Evolutionary conservation across 2,113 vertebrate genomes (phyloP).

Genomic region (Colistium nudipinnis): DNA sequence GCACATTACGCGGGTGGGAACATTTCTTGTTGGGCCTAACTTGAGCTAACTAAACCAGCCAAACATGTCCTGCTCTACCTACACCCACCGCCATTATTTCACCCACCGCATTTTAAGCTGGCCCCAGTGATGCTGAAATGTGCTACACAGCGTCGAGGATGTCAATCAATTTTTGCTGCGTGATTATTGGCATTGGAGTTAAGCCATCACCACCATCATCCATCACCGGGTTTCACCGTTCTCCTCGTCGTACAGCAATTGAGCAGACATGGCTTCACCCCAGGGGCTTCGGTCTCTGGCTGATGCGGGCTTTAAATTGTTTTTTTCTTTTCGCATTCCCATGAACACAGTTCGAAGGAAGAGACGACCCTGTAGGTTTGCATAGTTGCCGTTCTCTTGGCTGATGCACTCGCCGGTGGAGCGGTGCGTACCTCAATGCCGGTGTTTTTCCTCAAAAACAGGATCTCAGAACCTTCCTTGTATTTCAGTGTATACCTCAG

Average conservation of each 20-base stretch:
- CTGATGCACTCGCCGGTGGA: not conserved
- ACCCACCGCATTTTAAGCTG: too few species aligned
- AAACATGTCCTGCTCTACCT: too few species aligned
- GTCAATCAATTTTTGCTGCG: too few species aligned
- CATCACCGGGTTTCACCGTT: not conserved
- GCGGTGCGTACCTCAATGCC: not conserved
- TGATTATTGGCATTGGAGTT: too few species aligned
- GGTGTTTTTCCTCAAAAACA: not conserved
- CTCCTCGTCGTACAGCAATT: not conserved
- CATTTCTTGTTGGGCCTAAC: too few species aligned
- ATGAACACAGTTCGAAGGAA: not conserved
- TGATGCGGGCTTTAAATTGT: not conserved
- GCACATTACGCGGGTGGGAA: not conserved
- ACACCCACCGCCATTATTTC: too few species aligned
- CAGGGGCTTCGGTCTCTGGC: not conserved
- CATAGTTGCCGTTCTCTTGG: not conserved
- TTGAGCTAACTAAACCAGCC: too few species aligned
- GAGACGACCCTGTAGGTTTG: not conserved
- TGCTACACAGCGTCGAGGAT: too few species aligned
- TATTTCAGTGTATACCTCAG: not conserved
- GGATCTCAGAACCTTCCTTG: not conserved
- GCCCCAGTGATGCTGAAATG: too few species aligned
- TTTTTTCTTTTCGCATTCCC: not conserved
- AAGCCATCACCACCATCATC: too few species aligned
- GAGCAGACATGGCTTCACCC: not conserved